These are phyloP conservation scores for Syngnathus floridae DNA, from an alignment of 2,113 vertebrate genomes.

Conservation along the genomic window DNA sequence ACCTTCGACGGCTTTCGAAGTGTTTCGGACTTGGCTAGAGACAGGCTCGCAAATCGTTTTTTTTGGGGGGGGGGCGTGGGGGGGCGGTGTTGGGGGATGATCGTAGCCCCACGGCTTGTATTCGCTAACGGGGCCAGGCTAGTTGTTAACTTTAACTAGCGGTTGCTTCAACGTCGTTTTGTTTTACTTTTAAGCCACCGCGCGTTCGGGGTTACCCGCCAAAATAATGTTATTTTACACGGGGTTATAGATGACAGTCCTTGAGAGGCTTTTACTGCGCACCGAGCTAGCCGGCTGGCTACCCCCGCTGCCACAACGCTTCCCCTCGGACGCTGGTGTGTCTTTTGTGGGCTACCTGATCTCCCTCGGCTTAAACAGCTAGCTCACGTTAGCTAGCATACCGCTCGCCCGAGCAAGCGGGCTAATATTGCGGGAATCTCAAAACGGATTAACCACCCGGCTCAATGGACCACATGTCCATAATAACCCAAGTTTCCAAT, in stretches of 20 bases:
- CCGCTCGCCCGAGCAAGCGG: slow-evolving; percentile 13
- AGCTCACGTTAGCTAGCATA: slow-evolving; percentile 49
- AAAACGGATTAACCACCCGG: slow-evolving; percentile 64
- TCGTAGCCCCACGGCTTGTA: slow-evolving; percentile 39
- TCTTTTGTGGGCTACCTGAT: slow-evolving; percentile 55
- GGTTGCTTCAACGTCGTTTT: slow-evolving; percentile 17
- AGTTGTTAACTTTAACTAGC: slow-evolving; percentile 49
- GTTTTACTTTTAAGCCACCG: background rate
- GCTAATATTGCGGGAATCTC: slow-evolving; percentile 40
- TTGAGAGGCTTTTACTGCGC: slow-evolving; percentile 33
- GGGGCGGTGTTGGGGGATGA: background rate
- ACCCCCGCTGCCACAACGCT: slow-evolving; percentile 37
- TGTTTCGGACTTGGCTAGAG: slow-evolving; percentile 14
- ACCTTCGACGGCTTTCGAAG: slow-evolving; percentile 22
- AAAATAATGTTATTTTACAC: slow-evolving; percentile 27
- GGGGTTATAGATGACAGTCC: slow-evolving; percentile 57
- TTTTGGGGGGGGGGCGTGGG: slow-evolving; percentile 2
- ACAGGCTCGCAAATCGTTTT: slow-evolving; percentile 5
- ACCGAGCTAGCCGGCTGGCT: slow-evolving; percentile 59
- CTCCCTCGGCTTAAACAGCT: slow-evolving; percentile 33
- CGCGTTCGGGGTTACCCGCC: background rate
- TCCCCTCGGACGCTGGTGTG: slow-evolving; percentile 38
- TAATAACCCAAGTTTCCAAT: slow-evolving; percentile 97
- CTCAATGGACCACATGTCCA: slow-evolving; percentile 98
- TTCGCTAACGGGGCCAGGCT: slow-evolving; percentile 38